Base-by-base conservation (phyloP, 2,888 invertebrate genomes). In the Drosophila merina region DNA sequence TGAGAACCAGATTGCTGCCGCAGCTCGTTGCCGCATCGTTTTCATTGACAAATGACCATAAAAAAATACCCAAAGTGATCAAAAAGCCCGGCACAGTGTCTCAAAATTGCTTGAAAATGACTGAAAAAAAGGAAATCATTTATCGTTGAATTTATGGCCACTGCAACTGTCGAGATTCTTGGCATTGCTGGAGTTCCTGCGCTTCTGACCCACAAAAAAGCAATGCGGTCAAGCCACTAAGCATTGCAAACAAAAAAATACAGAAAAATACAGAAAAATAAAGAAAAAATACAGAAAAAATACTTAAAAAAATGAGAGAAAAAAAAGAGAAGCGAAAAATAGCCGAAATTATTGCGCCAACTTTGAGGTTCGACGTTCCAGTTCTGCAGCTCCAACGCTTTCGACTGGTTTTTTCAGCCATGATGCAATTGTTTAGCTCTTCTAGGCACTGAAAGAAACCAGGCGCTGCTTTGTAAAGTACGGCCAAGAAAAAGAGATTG, bases 311-410 rank as follows among this genome's bases (percentile, higher is more conserved):
- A 31, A 52, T 59, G 69, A 74, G 68, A 63, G 76, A 66, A 56
- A 72, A 76, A 20, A 20, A 20, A 20, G 68, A 68, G 76, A 72
- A 62, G 78, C 57, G 40, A 55, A 38, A 74, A 78, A 69, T 75
- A 78, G 74, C 78, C 52, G 67, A 80, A 83, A 76, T 71, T 76
- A 71, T 83, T 83, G 83, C 83, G 76, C 67, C 80, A 81, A 78
- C 69, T 74, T 74, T 76, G 76, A 80, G 54, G 84, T 81, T 85
- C 68, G 76, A 80, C 66, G 80, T 81, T 81, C 72, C 81, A 81
- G 79, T 77, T 85, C 85, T 85, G 67, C 77, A 68, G 58, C 71
- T 44, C 44, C 44, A 44, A 44, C 70, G 69, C 69, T 62, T 70
- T 70, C 68, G 83, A 77, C 84, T 83, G 86, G 80, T 83, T 83